These are phyloP conservation scores for Aplidium turbinatum DNA, from an alignment of 23 tunicate species.

Conservation along the genomic window DNA sequence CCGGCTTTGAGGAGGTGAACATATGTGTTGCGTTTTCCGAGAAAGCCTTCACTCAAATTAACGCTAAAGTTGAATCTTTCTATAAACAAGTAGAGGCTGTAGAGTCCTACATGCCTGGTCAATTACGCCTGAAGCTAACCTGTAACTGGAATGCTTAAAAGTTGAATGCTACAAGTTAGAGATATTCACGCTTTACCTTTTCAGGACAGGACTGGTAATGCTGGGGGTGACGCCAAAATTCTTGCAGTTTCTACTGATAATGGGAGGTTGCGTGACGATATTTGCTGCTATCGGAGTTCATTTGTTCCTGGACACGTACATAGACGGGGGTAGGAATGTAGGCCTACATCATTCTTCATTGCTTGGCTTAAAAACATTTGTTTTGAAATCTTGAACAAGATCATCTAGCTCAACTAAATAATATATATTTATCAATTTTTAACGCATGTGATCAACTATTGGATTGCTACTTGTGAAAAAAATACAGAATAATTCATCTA, in stretches of 20 bases:
- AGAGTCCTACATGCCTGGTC: no score
- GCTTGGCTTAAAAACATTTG: background rate
- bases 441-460: no score
- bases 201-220: slow-evolving; percentile 79
- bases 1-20: slow-evolving; percentile 64
- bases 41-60: background rate
- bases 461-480: background rate
- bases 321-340: slow-evolving; percentile 43
- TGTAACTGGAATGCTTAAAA: no score
- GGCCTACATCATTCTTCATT: background rate
- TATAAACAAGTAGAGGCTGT: no score
- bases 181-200: no score
- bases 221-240: slow-evolving; percentile 85
- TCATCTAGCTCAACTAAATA: background rate
- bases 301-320: slow-evolving; percentile 60
- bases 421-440: background rate
- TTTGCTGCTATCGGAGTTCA: slow-evolving; percentile 85
- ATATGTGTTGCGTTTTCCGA: background rate
- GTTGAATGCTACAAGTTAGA: no score
- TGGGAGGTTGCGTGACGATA: slow-evolving; percentile 57
- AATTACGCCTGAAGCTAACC: no score
- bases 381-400: background rate
- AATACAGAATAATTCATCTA: no score
- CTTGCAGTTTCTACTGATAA: slow-evolving; percentile 62
- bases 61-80: no score